Evolutionary conservation across 1,140 invertebrate species (phyloP).

Genomic region (Euwallacea fornicatus): DNA sequence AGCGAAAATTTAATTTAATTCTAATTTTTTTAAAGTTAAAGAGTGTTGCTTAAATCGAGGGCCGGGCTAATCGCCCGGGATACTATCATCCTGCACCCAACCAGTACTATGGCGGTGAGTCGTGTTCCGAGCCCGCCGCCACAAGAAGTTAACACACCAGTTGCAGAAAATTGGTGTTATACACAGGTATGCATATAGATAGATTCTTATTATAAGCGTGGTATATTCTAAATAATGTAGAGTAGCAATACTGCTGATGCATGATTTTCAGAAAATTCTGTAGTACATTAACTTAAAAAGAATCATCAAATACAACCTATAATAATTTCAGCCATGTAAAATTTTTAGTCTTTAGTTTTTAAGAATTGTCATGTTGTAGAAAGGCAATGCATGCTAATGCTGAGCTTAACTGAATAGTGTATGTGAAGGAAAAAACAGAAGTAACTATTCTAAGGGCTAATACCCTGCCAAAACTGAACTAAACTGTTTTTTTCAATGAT

Average conservation of each 20-base stretch:
- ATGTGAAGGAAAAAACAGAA: no score
- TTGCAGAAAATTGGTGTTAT: constrained; percentile 95
- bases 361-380: no score
- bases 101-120: constrained; percentile 85
- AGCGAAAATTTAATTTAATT: neutral
- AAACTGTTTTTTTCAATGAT: no score
- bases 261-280: neutral
- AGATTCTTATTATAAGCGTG: neutral
- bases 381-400: no score
- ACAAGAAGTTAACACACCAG: constrained; percentile 88
- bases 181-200: constrained; percentile 73
- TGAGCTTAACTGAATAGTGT: no score
- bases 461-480: no score
- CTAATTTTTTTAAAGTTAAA: neutral
- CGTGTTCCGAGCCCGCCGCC: constrained; percentile 86
- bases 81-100: constrained; percentile 72
- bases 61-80: constrained; percentile 77
- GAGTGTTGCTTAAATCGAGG: constrained; percentile 48
- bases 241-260: neutral
- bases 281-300: neutral
- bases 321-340: no score
- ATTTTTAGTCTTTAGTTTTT: no score
- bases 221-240: neutral
- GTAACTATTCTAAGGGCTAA: no score
- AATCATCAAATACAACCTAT: no score